Evolutionary conservation across 1,140 invertebrate species (phyloP).

Genomic region (Drosophila mojavensis): DNA sequence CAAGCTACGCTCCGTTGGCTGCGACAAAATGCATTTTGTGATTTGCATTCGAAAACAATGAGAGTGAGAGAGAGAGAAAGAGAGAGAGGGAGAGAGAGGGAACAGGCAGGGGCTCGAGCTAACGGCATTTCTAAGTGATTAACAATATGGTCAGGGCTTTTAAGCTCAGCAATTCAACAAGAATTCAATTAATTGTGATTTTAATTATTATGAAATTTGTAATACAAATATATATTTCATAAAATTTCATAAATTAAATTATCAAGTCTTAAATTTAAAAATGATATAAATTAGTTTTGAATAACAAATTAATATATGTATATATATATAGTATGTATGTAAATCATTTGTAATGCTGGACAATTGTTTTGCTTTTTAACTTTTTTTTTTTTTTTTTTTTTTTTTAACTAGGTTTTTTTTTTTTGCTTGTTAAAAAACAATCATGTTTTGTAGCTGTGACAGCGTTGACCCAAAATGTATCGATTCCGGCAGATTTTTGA

Average conservation of each 20-base stretch:
- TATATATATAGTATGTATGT: constrained; percentile 19
- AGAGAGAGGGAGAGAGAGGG: too few relatives aligned
- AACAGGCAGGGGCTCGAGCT: too few relatives aligned
- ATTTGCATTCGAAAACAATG: constrained; percentile 30
- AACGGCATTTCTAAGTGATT: neutral
- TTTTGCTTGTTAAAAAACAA: constrained; percentile 66
- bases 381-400: too few relatives aligned
- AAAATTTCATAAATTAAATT: constrained; percentile 29
- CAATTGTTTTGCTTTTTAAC: constrained; percentile 9
- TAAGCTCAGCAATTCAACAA: too few relatives aligned
- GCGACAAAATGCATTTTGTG: constrained; percentile 44
- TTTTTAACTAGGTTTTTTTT: constrained; percentile 3
- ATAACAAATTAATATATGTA: constrained; percentile 63
- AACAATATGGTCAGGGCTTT: too few relatives aligned
- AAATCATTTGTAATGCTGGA: constrained; percentile 69
- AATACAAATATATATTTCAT: constrained; percentile 11
- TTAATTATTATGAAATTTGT: constrained; percentile 11
- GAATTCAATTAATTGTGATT: too few relatives aligned
- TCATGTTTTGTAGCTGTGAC: constrained; percentile 79
- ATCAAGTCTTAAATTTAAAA: constrained; percentile 54
- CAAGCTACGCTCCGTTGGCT: constrained; percentile 47
- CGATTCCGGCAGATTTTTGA: constrained; percentile 85
- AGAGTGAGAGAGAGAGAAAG: too few relatives aligned
- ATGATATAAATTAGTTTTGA: constrained; percentile 66
- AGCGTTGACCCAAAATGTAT: constrained; percentile 74